A percentile compares a stretch with the other conserved stretches of the same genome.
These are phyloP conservation scores for Polymixis flavicincta DNA, from an alignment of 2,888 invertebrate genomes.

Conservation along the genomic window DNA sequence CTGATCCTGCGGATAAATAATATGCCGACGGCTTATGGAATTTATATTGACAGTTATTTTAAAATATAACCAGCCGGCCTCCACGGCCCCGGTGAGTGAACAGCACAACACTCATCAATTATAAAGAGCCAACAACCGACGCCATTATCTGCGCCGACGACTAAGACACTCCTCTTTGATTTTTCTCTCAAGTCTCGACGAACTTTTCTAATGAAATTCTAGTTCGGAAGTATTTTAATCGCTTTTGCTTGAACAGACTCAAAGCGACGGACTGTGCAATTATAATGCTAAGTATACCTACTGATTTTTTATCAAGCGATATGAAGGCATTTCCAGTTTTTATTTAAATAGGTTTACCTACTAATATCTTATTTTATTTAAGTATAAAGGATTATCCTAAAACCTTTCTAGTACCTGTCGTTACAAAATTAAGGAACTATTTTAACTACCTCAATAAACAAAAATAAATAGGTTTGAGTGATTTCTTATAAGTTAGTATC, in stretches of 20 bases:
- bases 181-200: constrained; percentile 31
- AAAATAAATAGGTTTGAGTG: not conserved
- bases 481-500: not conserved
- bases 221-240: constrained; percentile 49
- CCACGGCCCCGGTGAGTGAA: constrained; percentile 30
- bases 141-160: constrained; percentile 47
- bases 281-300: too few relatives aligned
- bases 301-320: not conserved
- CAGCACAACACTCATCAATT: constrained; percentile 56
- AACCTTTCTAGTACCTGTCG: not conserved
- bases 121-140: constrained; percentile 44
- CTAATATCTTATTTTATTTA: not conserved
- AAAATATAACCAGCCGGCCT: constrained; percentile 46
- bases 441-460: not conserved
- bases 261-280: constrained; percentile 5
- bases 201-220: constrained; percentile 59
- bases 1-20: constrained; percentile 69
- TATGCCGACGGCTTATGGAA: constrained; percentile 64
- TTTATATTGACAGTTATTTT: constrained; percentile 68
- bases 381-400: not conserved
- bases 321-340: not conserved
- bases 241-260: constrained; percentile 18
- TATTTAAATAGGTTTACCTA: not conserved
- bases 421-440: not conserved
- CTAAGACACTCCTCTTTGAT: constrained; percentile 27